Percentiles rank a stretch among this genome's conserved stretches.
phyloP scores from a whole-genome alignment of 2,888 invertebrate species.

The Drosophila helvetica region DNA sequence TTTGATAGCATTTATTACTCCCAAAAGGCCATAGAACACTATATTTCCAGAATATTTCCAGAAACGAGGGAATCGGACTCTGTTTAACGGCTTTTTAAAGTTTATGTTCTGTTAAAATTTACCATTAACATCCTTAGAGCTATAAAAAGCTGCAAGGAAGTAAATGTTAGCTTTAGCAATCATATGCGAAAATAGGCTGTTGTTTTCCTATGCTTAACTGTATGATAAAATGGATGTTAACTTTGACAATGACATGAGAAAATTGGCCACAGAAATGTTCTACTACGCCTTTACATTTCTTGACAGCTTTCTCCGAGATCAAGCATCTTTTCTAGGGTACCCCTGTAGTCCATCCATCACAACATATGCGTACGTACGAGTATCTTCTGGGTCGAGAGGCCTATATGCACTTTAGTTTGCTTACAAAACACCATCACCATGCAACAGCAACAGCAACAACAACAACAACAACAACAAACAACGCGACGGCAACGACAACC shows the following conservation, averaged over 20 bases:
- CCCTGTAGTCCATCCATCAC: background rate
- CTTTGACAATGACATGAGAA: background rate
- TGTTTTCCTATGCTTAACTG: background rate
- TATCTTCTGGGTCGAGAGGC: conserved; percentile 54
- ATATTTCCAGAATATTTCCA: too few species aligned
- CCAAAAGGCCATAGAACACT: too few species aligned
- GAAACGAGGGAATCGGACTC: too few species aligned
- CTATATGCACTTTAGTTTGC: conserved; percentile 68
- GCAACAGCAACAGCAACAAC: conserved; percentile 51
- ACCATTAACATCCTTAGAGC: background rate
- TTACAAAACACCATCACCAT: conserved; percentile 65
- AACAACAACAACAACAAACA: conserved; percentile 46
- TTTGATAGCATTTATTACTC: too few species aligned
- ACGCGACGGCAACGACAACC: conserved; percentile 38
- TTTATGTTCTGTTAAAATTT: background rate
- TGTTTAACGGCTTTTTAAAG: background rate
- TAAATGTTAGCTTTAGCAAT: background rate
- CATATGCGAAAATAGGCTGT: background rate
- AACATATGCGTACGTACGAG: background rate
- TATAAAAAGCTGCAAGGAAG: background rate
- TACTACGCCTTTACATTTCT: background rate
- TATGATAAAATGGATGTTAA: background rate
- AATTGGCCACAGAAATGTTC: background rate
- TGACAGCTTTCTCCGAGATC: background rate
- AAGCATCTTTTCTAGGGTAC: conserved; percentile 12